Evolutionary conservation across 2,888 invertebrate genomes (phyloP), one percentile per base, ranked within the genome.

Genomic region (Cheilosia variabilis): DNA sequence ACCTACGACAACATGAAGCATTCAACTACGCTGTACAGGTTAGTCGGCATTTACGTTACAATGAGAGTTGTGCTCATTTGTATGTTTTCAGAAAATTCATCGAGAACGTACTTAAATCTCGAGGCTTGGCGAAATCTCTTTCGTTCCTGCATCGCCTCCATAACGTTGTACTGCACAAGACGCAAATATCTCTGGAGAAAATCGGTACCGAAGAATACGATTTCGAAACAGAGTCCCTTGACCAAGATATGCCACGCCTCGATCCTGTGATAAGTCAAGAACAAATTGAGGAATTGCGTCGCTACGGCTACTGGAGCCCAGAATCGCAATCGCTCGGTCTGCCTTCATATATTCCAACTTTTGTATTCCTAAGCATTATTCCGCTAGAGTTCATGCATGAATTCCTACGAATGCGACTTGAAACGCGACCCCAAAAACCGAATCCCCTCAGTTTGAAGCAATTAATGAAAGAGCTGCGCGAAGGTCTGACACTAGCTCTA

Each of bases 361-460:
- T 97, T 93, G 94, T 98, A 68, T 97, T 98, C 91, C 94, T 98
- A 17, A 95, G 96, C 80, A 95, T 96, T 65, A 95, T 98, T 66
- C 97, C 97, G 27, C 93, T 99, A 89, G 97, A 98, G 92, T 95
- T 98, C n/a, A 96, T 98, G 86, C 97, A 98, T 90, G 98, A 98
- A 92, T 98, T 98, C 93, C 93, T 98, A 53, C 93, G 95, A 81
- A 95, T 98, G 93, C 93, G 98, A 53, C 93, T 98, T 47, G 97
- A 98, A 90, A 95, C 96, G 82, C 95, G 96, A 77, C 97, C 97
- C 0, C 94, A 94, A 24, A 95, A 96, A 63, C 98, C 98, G 0
- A 97, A 97, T 63, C 95, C 96, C 7, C 94, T 98, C 57, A 97
- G 97, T 88, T 95, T 98, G 57, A 94, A 96, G 89, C 98, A 98